A percentile compares a stretch with the other conserved stretches of the same genome.
Conservation (phyloP, 2,888 invertebrate genomes). For the Zootermopsis nevadensis region DNA sequence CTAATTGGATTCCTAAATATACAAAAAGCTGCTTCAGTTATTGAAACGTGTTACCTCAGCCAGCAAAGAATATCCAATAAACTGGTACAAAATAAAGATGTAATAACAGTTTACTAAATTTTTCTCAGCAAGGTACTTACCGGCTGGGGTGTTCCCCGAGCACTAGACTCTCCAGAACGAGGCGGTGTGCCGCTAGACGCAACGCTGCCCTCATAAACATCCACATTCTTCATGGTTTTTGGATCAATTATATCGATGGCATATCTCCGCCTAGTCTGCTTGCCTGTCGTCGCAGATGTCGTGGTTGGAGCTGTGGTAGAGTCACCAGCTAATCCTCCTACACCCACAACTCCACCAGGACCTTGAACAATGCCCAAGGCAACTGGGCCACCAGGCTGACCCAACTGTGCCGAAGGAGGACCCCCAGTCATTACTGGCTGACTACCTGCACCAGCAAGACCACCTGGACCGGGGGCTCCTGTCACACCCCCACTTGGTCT, state of each 20-base stretch:
- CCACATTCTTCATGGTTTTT: slow-evolving; percentile 50
- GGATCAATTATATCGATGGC: slow-evolving; percentile 53
- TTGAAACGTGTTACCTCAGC: too few relatives aligned
- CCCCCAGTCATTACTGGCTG: slow-evolving; percentile 49
- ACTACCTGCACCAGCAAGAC: slow-evolving; percentile 41
- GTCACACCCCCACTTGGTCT: slow-evolving; percentile 44
- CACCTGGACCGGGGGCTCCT: slow-evolving; percentile 48
- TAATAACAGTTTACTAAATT: too few relatives aligned
- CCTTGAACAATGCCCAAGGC: slow-evolving; percentile 42
- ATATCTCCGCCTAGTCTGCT: slow-evolving; percentile 46
- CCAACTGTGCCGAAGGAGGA: slow-evolving; percentile 43
- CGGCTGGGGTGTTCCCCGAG: slow-evolving; percentile 54
- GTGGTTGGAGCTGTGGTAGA: slow-evolving; percentile 25
- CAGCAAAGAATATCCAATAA: too few relatives aligned
- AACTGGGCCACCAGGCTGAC: slow-evolving; percentile 45
- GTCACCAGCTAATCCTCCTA: slow-evolving; percentile 29
- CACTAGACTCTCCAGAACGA: slow-evolving; percentile 54
- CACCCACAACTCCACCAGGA: slow-evolving; percentile 40
- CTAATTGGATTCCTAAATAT: too few relatives aligned
- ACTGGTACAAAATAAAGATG: too few relatives aligned
- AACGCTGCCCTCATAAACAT: slow-evolving; percentile 46
- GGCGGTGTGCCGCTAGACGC: slow-evolving; percentile 50
- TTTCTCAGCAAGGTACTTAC: slow-evolving; percentile 44
- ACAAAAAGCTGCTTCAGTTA: too few relatives aligned
- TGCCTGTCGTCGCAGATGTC: slow-evolving; percentile 4